Base-by-base conservation (phyloP, 2,113 vertebrate species). In the Oreochromis aureus region DNA sequence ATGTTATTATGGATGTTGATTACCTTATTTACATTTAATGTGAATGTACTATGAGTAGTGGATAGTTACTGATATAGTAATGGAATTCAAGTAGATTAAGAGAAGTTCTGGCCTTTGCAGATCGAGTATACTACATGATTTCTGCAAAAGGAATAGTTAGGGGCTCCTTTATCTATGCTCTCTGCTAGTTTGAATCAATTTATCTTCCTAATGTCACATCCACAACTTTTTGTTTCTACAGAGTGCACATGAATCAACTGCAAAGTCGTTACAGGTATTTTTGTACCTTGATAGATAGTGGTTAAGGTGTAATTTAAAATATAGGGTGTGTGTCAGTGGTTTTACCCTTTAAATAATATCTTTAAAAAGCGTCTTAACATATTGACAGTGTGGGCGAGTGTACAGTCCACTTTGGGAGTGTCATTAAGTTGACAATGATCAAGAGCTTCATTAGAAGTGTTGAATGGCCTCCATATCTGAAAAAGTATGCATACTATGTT, bases 341-440 rank as follows among this genome's bases (percentile, higher is more conserved):
- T 87, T 81, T 85, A 8, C 10, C 30, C 30, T 90, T 84, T 71
- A 13, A 82, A 80, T 82, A 53, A 82, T 82, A 83, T 73, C 41
- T 87, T 48, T 34, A 5, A 18, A 10, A 80, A 27, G 12, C 15
- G 6, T 66, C 16, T 19, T 39, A 83, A 76, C 82, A 89, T 56
- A 84, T 81, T 54, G 48, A 89, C 80, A 89, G 61, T 82, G 82
- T 89, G 78, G 84, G 59, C 30, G 54, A 30, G 34, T 86, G 46
- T 69, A 90, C 83, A 90, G 81, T 84, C 73, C 80, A 89, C 80
- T 93, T 92, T 73, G 59, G 69, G 80, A 81, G 46, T 82, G 85
- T 89, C 92, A 94, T 94, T 94, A 93, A 87, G 55, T 81, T 93
- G 92, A 94, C 93, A 90, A 27, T 94, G 91, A 95, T 92, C 83